A percentile compares a stretch with the other conserved stretches of the same genome.
Evolutionary conservation across 2,113 vertebrate genomes (phyloP).

Genomic region (Psephotus haematonotus): DNA sequence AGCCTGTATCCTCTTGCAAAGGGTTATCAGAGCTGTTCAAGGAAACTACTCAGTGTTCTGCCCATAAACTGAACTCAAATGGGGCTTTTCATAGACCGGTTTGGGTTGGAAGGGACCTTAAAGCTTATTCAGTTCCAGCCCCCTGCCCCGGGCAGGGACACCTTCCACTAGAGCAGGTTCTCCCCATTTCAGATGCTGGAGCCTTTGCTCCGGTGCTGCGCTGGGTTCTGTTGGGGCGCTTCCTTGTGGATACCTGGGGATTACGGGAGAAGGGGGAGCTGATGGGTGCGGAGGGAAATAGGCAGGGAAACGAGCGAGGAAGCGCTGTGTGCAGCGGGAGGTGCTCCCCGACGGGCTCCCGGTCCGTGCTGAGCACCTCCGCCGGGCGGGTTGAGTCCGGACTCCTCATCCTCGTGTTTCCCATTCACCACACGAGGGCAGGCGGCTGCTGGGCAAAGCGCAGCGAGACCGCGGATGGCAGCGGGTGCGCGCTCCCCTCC

Average conservation of each 20-base stretch:
- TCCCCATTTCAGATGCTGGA: not conserved
- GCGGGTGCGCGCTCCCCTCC: too few relatives aligned
- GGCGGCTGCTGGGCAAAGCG: slow-evolving; percentile 67
- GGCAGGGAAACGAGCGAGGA: not conserved
- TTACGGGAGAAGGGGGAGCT: not conserved
- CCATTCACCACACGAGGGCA: slow-evolving; percentile 74
- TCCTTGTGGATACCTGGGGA: rapidly evolving
- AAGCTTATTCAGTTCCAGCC: not conserved
- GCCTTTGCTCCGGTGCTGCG: not conserved
- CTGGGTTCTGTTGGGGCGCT: not conserved
- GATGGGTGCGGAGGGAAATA: not conserved
- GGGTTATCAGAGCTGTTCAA: not conserved
- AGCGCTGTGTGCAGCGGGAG: not conserved
- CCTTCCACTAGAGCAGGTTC: not conserved
- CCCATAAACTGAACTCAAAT: not conserved
- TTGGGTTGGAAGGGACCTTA: not conserved
- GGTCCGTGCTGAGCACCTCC: not conserved
- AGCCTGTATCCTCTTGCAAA: not conserved
- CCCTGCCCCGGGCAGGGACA: not conserved
- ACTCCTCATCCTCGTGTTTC: not conserved
- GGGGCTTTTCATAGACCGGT: not conserved
- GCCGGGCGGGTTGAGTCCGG: not conserved
- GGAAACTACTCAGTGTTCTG: not conserved
- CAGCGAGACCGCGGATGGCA: rapidly evolving
- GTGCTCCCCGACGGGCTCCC: not conserved